Conservation (phyloP, 2,888 invertebrate species). For the Malachius bipustulatus region DNA sequence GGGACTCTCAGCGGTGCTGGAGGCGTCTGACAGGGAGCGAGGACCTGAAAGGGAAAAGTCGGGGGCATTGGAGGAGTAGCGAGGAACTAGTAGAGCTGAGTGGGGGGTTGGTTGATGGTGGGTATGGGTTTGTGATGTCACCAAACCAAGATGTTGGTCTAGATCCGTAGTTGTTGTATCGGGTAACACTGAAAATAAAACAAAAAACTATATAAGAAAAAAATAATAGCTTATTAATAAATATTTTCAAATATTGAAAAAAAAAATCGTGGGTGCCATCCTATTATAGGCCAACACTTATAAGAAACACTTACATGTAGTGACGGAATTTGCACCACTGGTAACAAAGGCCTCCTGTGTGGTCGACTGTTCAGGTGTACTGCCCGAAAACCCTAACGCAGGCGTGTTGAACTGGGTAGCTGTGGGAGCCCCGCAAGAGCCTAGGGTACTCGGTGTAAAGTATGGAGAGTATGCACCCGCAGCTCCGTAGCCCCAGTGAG, state of each 20-base stretch:
- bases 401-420: slow-evolving; percentile 63
- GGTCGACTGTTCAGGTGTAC: slow-evolving; percentile 51
- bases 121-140: slow-evolving; percentile 44
- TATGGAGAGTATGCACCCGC: slow-evolving; percentile 81
- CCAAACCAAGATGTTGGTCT: slow-evolving; percentile 59
- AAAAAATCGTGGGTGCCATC: too few relatives aligned
- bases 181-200: slow-evolving; percentile 51
- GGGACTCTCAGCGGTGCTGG: slow-evolving; percentile 71
- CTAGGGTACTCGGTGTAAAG: slow-evolving; percentile 53
- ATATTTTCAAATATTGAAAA: too few relatives aligned
- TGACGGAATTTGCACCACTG: slow-evolving; percentile 32
- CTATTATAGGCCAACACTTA: too few relatives aligned
- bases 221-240: too few relatives aligned
- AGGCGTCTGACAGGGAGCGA: slow-evolving; percentile 68
- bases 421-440: slow-evolving; percentile 63
- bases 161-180: slow-evolving; percentile 65
- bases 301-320: slow-evolving; percentile 32
- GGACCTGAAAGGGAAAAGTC: slow-evolving; percentile 57
- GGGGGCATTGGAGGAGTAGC: slow-evolving; percentile 51
- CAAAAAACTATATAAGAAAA: too few relatives aligned
- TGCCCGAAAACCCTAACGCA: slow-evolving; percentile 58
- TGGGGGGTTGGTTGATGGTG: slow-evolving; percentile 35
- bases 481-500: slow-evolving; percentile 80
- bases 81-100: slow-evolving; percentile 50
- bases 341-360: slow-evolving; percentile 38